Evolutionary conservation across 2,888 invertebrate genomes (phyloP).

Genomic region (Dicycla oo): DNA sequence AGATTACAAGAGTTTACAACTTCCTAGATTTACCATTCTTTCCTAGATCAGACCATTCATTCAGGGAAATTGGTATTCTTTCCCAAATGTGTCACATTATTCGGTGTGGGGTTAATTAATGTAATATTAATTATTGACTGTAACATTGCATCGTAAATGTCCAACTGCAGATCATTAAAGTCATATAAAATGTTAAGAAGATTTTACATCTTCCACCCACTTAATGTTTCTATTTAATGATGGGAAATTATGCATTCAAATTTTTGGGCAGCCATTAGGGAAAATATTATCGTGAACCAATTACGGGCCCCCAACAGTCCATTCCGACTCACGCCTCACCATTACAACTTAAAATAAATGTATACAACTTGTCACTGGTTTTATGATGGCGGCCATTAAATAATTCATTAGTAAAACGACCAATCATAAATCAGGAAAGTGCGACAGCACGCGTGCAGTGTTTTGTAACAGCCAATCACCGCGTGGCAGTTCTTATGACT

Average conservation of each 20-base stretch:
- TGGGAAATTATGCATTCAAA: slow-evolving; percentile 55
- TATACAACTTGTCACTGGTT: slow-evolving; percentile 64
- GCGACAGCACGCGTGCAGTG: slow-evolving; percentile 60
- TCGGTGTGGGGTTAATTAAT: background rate
- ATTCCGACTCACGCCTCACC: slow-evolving; percentile 37
- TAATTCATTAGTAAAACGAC: slow-evolving; percentile 74
- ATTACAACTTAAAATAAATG: slow-evolving; percentile 47
- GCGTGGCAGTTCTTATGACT: slow-evolving; percentile 53
- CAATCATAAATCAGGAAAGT: slow-evolving; percentile 77
- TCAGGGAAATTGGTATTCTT: too few relatives aligned
- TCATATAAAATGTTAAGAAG: slow-evolving; percentile 48
- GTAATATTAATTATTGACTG: slow-evolving; percentile 4
- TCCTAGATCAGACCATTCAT: too few relatives aligned
- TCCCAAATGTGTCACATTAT: slow-evolving; percentile 1
- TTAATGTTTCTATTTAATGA: slow-evolving; percentile 52
- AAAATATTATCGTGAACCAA: slow-evolving; percentile 42
- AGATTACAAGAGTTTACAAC: background rate
- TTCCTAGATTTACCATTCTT: background rate
- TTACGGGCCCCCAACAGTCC: slow-evolving; percentile 46
- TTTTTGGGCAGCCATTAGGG: slow-evolving; percentile 32
- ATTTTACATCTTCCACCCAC: slow-evolving; percentile 22
- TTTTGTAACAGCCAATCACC: slow-evolving; percentile 71
- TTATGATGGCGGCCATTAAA: slow-evolving; percentile 71
- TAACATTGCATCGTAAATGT: slow-evolving; percentile 34
- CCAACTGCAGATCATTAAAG: slow-evolving; percentile 35